Conservation (phyloP, 2,113 vertebrate genomes). For the Tragelaphus scriptus region DNA sequence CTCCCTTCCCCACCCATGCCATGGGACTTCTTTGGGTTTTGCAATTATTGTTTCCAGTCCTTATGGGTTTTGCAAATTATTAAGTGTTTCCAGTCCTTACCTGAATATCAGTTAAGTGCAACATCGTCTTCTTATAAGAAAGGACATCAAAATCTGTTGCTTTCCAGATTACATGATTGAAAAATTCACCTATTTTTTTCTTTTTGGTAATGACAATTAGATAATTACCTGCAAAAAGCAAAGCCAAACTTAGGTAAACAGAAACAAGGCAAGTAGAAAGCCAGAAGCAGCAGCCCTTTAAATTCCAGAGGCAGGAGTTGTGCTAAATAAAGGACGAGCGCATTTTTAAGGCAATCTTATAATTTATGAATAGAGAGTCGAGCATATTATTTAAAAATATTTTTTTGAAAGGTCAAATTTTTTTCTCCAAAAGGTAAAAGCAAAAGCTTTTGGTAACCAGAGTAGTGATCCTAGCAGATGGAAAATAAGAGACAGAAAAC, state of each 20-base stretch:
- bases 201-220: constrained; percentile 96
- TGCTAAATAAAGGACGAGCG: background rate
- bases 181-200: constrained; percentile 93
- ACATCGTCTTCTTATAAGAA: constrained; percentile 95
- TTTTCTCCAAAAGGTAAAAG: background rate
- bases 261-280: background rate
- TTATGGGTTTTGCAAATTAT: background rate
- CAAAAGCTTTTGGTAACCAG: background rate
- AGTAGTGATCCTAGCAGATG: background rate
- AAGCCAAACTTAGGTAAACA: background rate
- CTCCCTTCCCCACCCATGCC: background rate
- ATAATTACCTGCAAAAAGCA: constrained; percentile 87
- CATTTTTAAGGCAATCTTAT: background rate
- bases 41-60: background rate
- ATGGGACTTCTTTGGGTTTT: background rate
- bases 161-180: constrained; percentile 94
- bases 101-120: constrained; percentile 97
- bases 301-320: background rate
- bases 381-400: background rate
- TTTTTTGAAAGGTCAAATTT: background rate
- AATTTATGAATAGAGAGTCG: background rate
- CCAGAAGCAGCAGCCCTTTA: background rate
- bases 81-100: constrained; percentile 69
- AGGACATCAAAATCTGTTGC: constrained; percentile 94
- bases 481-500: background rate